Evolutionary conservation across 2,888 invertebrate species (phyloP).

Genomic region (Branchellion lobata): DNA sequence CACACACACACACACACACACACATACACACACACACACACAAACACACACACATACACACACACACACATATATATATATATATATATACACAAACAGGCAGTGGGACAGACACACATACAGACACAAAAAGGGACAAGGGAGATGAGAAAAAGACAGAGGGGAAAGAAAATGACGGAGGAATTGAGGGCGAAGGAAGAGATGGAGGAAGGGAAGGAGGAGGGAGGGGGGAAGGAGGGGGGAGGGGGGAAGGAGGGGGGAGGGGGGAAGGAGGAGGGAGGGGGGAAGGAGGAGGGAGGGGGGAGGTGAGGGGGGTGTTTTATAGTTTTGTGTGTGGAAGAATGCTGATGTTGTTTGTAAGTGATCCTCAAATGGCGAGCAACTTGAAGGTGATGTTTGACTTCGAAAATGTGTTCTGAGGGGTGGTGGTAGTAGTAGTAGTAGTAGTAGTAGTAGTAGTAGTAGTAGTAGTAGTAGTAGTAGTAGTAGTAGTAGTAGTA

Average conservation of each 20-base stretch:
- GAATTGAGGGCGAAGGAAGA: background rate
- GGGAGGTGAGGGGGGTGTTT: background rate
- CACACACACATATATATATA: no score
- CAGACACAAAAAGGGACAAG: no score
- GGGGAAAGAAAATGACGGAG: background rate
- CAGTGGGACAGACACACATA: no score
- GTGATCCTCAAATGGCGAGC: background rate
- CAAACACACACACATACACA: background rate
- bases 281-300: conserved; percentile 6
- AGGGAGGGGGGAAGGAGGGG: background rate
- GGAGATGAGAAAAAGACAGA: background rate
- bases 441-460: conserved; percentile 21
- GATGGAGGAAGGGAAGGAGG: background rate
- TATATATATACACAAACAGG: no score
- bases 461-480: conserved; percentile 33
- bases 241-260: background rate
- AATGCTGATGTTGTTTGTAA: background rate
- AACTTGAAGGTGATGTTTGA: background rate
- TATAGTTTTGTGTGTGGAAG: background rate
- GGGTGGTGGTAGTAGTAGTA: conserved; percentile 6
- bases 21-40: no score
- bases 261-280: background rate
- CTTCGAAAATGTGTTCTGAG: background rate
- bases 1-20: no score
- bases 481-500: conserved; percentile 34